Conservation (phyloP, 2,888 invertebrate genomes). For the Sinhomidia bicolor region DNA sequence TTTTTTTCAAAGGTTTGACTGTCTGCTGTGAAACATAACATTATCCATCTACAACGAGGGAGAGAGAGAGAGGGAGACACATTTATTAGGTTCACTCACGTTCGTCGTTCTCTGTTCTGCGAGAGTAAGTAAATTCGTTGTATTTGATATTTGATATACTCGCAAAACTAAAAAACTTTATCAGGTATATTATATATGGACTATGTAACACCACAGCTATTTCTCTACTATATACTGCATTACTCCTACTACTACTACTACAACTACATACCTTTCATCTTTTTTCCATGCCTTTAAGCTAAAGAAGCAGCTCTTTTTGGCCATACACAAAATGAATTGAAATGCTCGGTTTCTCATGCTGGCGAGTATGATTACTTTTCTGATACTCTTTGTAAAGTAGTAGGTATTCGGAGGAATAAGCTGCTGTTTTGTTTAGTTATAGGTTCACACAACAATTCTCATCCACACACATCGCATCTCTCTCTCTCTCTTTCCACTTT, state of each 20-base stretch:
- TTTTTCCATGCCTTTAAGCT: slow-evolving; percentile 19
- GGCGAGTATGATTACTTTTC: slow-evolving; percentile 18
- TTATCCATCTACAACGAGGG: neutral
- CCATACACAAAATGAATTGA: slow-evolving; percentile 10
- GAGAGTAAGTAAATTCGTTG: neutral
- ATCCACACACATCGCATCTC: slow-evolving; percentile 12
- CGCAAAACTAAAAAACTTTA: neutral
- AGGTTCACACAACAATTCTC: slow-evolving; percentile 4
- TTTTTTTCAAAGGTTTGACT: neutral
- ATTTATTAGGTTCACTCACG: neutral
- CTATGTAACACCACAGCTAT: too few species aligned
- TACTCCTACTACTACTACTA: too few species aligned
- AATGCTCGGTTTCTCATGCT: slow-evolving; percentile 5
- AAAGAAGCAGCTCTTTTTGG: neutral
- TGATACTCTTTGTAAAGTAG: neutral
- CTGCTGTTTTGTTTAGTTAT: slow-evolving; percentile 12
- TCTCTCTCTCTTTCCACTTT: neutral
- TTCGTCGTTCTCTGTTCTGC: neutral
- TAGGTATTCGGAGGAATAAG: neutral
- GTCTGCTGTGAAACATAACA: neutral
- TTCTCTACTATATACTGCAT: neutral
- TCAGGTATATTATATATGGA: neutral
- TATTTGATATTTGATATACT: neutral
- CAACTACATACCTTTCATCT: neutral
- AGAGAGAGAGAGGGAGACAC: neutral